Percentiles rank a stretch among this genome's conserved stretches.
These are phyloP conservation scores for Caiman crocodilus DNA, from an alignment of 2,797 vertebrate genomes.

Conservation along the genomic window DNA sequence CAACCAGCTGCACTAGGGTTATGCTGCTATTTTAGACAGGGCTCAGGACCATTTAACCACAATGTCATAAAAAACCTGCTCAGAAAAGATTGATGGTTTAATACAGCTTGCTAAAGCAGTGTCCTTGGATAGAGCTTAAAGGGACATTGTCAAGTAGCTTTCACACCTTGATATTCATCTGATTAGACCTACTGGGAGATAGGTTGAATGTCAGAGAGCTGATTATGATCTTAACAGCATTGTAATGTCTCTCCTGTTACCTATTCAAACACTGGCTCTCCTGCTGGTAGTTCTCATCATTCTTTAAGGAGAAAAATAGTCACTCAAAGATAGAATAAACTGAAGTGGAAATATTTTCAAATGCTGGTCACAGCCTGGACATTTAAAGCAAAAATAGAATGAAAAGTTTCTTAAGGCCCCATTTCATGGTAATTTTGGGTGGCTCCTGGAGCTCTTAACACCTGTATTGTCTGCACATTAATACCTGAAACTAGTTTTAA, in stretches of 20 bases:
- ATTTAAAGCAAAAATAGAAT: not conserved
- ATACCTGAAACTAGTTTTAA: no score
- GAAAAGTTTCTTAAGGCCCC: no score
- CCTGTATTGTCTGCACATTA: no score
- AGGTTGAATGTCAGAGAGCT: not conserved
- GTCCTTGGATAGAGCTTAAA: not conserved
- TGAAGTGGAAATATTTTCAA: not conserved
- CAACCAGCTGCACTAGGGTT: not conserved
- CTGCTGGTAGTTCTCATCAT: not conserved
- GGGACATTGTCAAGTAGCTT: not conserved
- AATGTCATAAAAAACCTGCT: not conserved
- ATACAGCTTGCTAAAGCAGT: not conserved
- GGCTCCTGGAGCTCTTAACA: no score
- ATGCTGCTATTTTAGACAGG: not conserved
- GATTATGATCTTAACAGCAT: not conserved
- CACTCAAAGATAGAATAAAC: not conserved
- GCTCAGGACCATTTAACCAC: not conserved
- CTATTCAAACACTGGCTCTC: accelerated
- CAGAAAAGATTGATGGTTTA: not conserved
- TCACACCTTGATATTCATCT: not conserved
- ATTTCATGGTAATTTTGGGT: no score
- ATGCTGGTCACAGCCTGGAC: not conserved
- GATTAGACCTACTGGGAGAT: not conserved
- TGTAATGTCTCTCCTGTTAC: not conserved
- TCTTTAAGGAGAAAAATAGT: not conserved